Base-by-base conservation (phyloP, 1,140 invertebrate species). In the Heliconius congener region DNA sequence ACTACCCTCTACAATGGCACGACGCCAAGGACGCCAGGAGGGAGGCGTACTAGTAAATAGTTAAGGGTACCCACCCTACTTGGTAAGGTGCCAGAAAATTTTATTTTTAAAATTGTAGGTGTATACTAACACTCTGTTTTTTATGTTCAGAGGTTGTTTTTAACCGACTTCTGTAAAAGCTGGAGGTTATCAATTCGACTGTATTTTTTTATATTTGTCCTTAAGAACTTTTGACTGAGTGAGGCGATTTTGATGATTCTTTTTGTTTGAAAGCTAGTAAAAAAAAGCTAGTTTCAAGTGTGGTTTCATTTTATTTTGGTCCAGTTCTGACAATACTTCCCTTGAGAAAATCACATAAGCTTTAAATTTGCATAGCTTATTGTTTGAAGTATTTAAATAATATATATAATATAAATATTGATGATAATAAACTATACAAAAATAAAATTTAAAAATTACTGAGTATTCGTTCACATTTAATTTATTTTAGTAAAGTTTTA, bases 41-140 rank as follows among this genome's bases (percentile, higher is more conserved):
- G 73, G 60, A 34, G 57, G 60, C 23, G 9, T 27, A 50, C 39
- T 60, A 50, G 70, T 74, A 74, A 71, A 74, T 75, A 75, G 60
- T 46, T 74, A 73, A 79, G 73, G 78, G 78, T 39, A 16, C 30
- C 42, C 42, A 46, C 60, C 71, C 71, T 71, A 71, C 60, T 79
- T 79, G 78, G 60, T n/a, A 39, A 39, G 18, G 13, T 74, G 78
- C 78, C 73, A 79, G 42, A 30, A n/a, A 30, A 73, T 30, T 13
- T 5, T 27, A 23, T 66, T 66, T 66, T 66, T 30, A 66, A 66
- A 30, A 30, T 13, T 66, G 1, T 66, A 27, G 13, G 3, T 66
- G 9, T 66, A 11, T 27, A 23, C n/a, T 30, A 66, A 30, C 60
- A 66, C 60, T 19, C 55, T 9, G 8, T 23, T 23, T n/a, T 13